phyloP scores from a whole-genome alignment of 2,113 vertebrate genomes.

The Nymphicus hollandicus region DNA sequence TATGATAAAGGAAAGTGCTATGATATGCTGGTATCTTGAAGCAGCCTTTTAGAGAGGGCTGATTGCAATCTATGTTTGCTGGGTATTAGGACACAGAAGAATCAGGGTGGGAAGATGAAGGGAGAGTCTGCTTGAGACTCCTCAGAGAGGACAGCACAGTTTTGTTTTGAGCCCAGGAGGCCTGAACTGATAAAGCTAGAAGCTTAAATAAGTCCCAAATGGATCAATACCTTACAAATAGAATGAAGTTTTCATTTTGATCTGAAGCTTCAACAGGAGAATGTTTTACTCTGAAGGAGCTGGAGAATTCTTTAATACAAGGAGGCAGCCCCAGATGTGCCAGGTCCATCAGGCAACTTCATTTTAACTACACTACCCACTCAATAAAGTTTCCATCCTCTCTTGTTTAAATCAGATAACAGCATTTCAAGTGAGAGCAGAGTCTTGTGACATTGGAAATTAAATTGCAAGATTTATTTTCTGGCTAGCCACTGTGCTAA shows the following conservation, averaged over 20 bases:
- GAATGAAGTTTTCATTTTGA: not conserved
- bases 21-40: not conserved
- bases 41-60: not conserved
- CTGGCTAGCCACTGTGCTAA: not conserved
- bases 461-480: not conserved
- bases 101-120: not conserved
- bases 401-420: not conserved
- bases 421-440: not conserved
- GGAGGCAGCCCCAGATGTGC: not conserved
- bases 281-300: not conserved
- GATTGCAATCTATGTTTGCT: conserved; percentile 13
- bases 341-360: not conserved
- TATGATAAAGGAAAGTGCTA: not conserved
- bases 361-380: not conserved
- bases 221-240: conserved; percentile 9
- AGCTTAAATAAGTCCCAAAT: not conserved
- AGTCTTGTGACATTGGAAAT: not conserved
- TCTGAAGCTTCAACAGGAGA: not conserved
- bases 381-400: not conserved
- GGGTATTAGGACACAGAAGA: not conserved
- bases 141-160: not conserved
- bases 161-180: not conserved
- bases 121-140: not conserved
- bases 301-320: not conserved
- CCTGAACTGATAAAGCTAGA: not conserved